Percentiles rank a stretch among this genome's conserved stretches.
Evolutionary conservation across 2,113 vertebrate species (phyloP).

Genomic region (Glareola pratincola): DNA sequence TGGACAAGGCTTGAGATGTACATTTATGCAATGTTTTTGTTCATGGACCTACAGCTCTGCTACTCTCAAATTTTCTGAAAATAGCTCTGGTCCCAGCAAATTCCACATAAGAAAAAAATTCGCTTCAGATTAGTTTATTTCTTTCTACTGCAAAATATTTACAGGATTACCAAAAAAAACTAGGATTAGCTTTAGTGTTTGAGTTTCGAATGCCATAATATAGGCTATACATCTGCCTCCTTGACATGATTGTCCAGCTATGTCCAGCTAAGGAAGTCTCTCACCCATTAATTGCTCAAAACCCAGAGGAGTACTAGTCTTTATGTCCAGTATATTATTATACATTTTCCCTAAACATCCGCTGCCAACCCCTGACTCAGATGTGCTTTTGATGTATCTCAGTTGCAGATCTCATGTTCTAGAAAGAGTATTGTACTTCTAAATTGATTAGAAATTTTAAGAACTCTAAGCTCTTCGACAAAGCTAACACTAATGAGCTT

Average conservation of each 20-base stretch:
- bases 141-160: not conserved
- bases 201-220: not conserved
- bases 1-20: not conserved
- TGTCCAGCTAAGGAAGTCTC: not conserved
- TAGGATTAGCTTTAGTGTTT: not conserved
- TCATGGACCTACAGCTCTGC: not conserved
- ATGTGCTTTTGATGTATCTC: not conserved
- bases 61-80: not conserved
- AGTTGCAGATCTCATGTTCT: not conserved
- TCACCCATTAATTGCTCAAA: not conserved
- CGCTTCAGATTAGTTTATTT: not conserved
- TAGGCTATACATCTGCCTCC: not conserved
- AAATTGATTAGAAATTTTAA: not conserved
- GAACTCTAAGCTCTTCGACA: not conserved
- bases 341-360: not conserved
- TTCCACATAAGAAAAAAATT: not conserved
- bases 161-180: not conserved
- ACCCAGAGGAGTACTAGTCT: not conserved
- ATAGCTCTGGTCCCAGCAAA: not conserved
- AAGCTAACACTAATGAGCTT: not conserved
- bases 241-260: not conserved
- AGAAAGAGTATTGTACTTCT: not conserved
- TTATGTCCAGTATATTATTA: not conserved
- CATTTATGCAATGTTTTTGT: not conserved
- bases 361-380: not conserved